phyloP scores from a whole-genome alignment of 2,113 vertebrate species.

The Sporophila hypoxantha region DNA sequence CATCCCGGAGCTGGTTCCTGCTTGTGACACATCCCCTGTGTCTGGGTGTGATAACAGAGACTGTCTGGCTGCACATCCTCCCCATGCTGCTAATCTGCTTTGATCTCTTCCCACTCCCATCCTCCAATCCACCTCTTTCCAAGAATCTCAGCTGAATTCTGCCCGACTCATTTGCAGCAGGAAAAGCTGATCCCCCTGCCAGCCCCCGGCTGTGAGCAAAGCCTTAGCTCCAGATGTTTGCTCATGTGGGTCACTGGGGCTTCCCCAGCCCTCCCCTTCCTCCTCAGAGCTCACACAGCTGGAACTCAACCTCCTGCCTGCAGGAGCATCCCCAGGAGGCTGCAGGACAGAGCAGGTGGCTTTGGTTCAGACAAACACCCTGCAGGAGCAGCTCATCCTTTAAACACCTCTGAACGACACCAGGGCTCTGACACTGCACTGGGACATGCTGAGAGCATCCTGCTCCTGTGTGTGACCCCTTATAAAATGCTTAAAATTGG shows the following conservation, averaged over 20 bases:
- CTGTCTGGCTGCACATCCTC: background rate
- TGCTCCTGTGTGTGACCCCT: accelerated
- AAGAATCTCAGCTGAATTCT: background rate
- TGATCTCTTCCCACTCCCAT: background rate
- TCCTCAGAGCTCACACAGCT: background rate
- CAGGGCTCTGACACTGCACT: background rate
- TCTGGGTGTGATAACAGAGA: background rate
- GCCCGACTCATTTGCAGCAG: background rate
- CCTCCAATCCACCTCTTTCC: constrained; percentile 3
- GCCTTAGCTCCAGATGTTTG: background rate
- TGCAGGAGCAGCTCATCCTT: background rate
- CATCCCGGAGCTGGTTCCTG: background rate
- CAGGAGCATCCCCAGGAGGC: background rate
- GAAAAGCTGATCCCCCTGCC: background rate
- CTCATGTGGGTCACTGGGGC: constrained; percentile 27
- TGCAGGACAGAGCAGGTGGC: background rate
- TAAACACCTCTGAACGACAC: accelerated
- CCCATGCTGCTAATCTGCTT: background rate
- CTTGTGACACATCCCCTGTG: background rate
- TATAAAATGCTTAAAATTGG: background rate
- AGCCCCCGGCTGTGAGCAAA: background rate
- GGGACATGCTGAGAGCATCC: accelerated
- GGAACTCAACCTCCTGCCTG: background rate
- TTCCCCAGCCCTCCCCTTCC: background rate
- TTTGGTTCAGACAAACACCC: background rate